A percentile compares a stretch with the other conserved stretches of the same genome.
Conservation (phyloP, 2,797 vertebrate species). For the Chelmon rostratus region DNA sequence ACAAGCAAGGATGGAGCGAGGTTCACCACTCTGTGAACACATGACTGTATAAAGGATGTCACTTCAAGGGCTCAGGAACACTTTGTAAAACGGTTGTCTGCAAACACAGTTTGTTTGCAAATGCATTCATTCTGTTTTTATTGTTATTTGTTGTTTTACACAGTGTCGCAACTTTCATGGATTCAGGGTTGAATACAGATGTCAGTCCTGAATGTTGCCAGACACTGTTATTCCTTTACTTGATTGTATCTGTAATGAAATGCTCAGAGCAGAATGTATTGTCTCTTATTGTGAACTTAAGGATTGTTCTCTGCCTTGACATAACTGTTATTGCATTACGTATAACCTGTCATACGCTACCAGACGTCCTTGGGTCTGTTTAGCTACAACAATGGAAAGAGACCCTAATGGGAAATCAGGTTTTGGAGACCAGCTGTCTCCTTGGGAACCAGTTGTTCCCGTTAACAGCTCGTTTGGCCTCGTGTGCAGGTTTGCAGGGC, state of each 20-base stretch:
- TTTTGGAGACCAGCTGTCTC: constrained; percentile 45
- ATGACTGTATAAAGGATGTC: no score
- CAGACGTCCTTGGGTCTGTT: constrained; percentile 12
- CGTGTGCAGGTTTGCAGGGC: constrained; percentile 5
- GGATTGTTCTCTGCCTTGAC: background rate
- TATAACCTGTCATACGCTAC: background rate
- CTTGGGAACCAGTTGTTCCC: constrained; percentile 54
- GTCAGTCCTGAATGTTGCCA: background rate
- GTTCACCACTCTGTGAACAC: no score
- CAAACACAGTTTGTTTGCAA: no score
- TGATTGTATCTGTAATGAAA: background rate
- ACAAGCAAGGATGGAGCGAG: no score
- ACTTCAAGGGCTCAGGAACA: no score
- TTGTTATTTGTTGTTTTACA: no score
- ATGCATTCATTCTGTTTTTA: no score
- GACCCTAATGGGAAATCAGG: constrained; percentile 53
- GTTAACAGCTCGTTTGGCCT: constrained; percentile 29
- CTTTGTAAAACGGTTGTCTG: no score
- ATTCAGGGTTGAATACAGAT: background rate
- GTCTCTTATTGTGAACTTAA: background rate
- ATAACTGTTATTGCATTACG: background rate
- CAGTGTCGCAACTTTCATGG: no score
- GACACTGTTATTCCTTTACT: background rate
- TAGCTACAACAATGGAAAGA: constrained; percentile 17
- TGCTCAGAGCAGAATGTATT: background rate